Conservation (phyloP, 1,140 invertebrate genomes). For the Glossosoma conforme region DNA sequence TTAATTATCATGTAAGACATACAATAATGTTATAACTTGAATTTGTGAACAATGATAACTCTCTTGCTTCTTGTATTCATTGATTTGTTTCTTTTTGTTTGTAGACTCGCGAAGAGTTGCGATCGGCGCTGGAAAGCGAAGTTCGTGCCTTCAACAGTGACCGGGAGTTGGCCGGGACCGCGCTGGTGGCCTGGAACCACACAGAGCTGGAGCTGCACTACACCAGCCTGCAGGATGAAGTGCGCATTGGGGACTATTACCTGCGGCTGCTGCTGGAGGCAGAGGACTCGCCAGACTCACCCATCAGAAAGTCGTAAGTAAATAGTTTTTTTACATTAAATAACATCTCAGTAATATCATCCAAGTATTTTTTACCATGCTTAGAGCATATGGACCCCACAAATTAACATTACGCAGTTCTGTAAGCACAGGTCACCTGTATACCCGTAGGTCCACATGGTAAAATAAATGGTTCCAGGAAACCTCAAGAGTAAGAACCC, state of each 20-base stretch:
- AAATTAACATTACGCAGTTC: too few relatives aligned
- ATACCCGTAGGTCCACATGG: too few relatives aligned
- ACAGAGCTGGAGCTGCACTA: conserved; percentile 94
- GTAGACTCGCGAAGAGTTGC: conserved; percentile 90
- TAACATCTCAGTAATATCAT: too few relatives aligned
- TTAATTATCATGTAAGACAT: too few relatives aligned
- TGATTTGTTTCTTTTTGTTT: conserved; percentile 26
- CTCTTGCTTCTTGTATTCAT: conserved; percentile 5
- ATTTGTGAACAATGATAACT: too few relatives aligned
- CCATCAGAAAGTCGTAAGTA: conserved; percentile 81
- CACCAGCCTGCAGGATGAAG: conserved; percentile 89
- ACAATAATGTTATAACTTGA: too few relatives aligned
- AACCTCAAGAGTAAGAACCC: too few relatives aligned
- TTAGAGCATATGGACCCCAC: too few relatives aligned
- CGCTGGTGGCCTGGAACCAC: conserved; percentile 95
- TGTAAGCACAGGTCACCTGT: too few relatives aligned
- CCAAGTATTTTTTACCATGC: too few relatives aligned
- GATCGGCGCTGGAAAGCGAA: conserved; percentile 91
- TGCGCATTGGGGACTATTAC: conserved; percentile 98
- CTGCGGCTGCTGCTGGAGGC: conserved; percentile 90
- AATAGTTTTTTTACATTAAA: not conserved
- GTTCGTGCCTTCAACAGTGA: conserved; percentile 85
- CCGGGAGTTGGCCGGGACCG: conserved; percentile 77
- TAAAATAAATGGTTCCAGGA: too few relatives aligned
- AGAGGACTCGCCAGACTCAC: conserved; percentile 78